Evolutionary conservation across 2,113 vertebrate species (phyloP).

Genomic region (Hystrix cristata): DNA sequence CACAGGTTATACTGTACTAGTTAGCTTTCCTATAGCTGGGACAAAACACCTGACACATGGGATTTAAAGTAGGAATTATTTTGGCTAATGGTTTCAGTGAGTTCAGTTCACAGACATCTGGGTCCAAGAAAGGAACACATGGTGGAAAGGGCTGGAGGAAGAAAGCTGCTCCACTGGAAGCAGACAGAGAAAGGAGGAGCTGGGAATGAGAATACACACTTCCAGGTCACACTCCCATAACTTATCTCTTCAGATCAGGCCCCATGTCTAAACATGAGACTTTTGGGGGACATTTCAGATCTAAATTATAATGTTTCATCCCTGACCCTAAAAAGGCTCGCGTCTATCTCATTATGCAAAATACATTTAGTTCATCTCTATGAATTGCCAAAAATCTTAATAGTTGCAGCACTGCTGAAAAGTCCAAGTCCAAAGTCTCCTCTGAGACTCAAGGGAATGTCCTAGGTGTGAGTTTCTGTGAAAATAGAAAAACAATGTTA

Average conservation of each 20-base stretch:
- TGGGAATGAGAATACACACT: not conserved
- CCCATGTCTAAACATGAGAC: not conserved
- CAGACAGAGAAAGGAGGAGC: not conserved
- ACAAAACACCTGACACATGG: not conserved
- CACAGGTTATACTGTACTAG: not conserved
- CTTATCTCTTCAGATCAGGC: not conserved
- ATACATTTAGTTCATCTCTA: not conserved
- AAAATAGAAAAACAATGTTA: not conserved
- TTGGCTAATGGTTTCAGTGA: not conserved
- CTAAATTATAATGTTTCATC: not conserved
- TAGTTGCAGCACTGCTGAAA: not conserved
- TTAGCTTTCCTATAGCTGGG: not conserved
- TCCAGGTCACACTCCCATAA: not conserved
- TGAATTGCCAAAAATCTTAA: not conserved
- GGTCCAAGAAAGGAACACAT: not conserved
- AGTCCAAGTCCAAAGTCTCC: not conserved
- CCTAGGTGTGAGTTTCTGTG: not conserved
- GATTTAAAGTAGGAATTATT: not conserved
- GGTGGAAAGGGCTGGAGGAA: not conserved
- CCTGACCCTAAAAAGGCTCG: not conserved
- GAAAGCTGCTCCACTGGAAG: not conserved
- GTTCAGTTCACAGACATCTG: not conserved
- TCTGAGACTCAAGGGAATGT: not conserved
- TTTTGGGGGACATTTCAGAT: not conserved
- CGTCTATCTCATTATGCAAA: not conserved